A percentile compares a stretch with the other conserved stretches of the same genome.
Conservation (phyloP, 2,113 vertebrate genomes). For the Sakesphorus luctuosus region DNA sequence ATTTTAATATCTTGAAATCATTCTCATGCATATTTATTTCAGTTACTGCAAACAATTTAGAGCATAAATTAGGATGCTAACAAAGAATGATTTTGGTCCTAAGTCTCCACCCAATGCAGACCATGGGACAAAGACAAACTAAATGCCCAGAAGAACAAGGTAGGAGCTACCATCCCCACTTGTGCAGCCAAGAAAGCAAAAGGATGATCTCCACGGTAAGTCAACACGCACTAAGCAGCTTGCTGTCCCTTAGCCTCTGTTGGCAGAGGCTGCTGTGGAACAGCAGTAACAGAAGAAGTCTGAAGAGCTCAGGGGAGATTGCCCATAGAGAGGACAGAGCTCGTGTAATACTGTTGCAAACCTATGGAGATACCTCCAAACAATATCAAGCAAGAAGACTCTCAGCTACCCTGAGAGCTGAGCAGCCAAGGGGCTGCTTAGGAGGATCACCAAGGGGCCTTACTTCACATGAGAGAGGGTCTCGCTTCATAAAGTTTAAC, state of each 20-base stretch:
- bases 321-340: fast-evolving
- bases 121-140: background rate
- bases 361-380: background rate
- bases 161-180: background rate
- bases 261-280: background rate
- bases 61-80: background rate
- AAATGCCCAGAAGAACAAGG: background rate
- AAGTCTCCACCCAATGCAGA: background rate
- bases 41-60: background rate
- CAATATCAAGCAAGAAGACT: fast-evolving
- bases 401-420: background rate
- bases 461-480: background rate
- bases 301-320: background rate
- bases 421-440: background rate
- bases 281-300: background rate
- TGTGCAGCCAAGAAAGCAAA: background rate
- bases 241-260: background rate
- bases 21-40: background rate
- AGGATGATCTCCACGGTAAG: background rate
- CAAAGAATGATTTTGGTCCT: background rate
- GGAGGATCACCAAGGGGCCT: fast-evolving
- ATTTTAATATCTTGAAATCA: background rate
- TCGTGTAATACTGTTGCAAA: fast-evolving
- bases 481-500: background rate
- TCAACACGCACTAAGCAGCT: fast-evolving